A percentile compares a stretch with the other conserved stretches of the same genome.
Evolutionary conservation across 2,888 invertebrate genomes (phyloP).

Genomic region (Scotopteryx bipunctaria): DNA sequence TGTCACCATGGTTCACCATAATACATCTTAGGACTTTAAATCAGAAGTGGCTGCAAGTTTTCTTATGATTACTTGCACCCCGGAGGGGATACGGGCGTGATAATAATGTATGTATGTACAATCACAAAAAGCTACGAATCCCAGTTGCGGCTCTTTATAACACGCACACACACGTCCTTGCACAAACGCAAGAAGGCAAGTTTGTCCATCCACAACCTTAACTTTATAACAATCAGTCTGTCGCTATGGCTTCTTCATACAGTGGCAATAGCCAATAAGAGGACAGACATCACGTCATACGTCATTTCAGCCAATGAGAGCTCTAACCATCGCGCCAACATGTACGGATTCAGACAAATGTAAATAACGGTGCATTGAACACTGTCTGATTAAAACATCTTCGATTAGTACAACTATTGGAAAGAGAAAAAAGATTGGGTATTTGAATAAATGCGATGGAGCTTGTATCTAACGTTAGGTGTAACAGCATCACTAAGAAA

Average conservation of each 20-base stretch:
- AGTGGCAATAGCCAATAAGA: constrained; percentile 7
- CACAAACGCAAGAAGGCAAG: constrained; percentile 48
- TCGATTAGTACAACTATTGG: constrained; percentile 1
- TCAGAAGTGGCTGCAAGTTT: no score
- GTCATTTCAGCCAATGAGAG: constrained; percentile 14
- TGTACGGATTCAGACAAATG: no score
- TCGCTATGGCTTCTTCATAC: constrained; percentile 37
- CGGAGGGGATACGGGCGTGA: no score
- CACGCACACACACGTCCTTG: constrained; percentile 38
- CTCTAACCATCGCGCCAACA: no score
- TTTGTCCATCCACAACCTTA: constrained; percentile 42
- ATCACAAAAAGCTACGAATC: not conserved
- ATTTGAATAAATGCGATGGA: constrained; percentile 5
- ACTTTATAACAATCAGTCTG: constrained; percentile 37
- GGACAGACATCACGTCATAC: constrained; percentile 27
- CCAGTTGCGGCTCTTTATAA: constrained; percentile 17
- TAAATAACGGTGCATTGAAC: constrained; percentile 7
- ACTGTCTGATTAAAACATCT: constrained; percentile 2
- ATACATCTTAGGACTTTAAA: no score
- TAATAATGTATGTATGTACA: not conserved
- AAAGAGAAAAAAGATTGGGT: not conserved
- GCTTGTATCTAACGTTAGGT: constrained; percentile 38
- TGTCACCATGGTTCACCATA: no score
- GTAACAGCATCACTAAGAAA: not conserved
- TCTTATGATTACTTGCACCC: no score